These are phyloP conservation scores for Gastrophysa polygoni DNA, from an alignment of 2,888 invertebrate species.

Conservation along the genomic window DNA sequence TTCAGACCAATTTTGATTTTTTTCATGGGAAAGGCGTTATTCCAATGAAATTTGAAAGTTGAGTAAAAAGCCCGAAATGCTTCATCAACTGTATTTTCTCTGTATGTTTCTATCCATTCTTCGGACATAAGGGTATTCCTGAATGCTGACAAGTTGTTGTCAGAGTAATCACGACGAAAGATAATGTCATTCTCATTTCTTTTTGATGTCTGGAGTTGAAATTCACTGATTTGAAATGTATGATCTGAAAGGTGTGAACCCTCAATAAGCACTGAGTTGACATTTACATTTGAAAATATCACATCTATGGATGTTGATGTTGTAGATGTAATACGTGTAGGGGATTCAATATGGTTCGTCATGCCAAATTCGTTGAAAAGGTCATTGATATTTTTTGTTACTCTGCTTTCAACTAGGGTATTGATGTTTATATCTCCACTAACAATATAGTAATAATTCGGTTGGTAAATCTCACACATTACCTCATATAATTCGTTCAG, in stretches of 20 bases:
- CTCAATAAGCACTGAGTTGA: constrained; percentile 1
- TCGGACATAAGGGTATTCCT: neutral
- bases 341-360: neutral
- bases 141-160: neutral
- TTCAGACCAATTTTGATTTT: neutral
- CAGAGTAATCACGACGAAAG: neutral
- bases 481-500: neutral
- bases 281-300: neutral
- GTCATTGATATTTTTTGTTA: neutral
- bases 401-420: neutral
- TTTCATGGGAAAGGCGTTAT: neutral
- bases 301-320: constrained; percentile 4
- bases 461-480: constrained; percentile 12
- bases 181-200: no score
- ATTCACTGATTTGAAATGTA: neutral
- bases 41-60: constrained; percentile 7
- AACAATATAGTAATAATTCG: constrained; percentile 6
- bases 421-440: constrained; percentile 6
- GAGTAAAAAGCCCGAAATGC: neutral
- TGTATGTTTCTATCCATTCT: neutral
- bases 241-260: neutral
- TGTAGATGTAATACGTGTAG: neutral
- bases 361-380: neutral
- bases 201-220: no score
- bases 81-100: neutral